Conservation (phyloP, 2,113 vertebrate genomes). For the Elephantulus edwardii region DNA sequence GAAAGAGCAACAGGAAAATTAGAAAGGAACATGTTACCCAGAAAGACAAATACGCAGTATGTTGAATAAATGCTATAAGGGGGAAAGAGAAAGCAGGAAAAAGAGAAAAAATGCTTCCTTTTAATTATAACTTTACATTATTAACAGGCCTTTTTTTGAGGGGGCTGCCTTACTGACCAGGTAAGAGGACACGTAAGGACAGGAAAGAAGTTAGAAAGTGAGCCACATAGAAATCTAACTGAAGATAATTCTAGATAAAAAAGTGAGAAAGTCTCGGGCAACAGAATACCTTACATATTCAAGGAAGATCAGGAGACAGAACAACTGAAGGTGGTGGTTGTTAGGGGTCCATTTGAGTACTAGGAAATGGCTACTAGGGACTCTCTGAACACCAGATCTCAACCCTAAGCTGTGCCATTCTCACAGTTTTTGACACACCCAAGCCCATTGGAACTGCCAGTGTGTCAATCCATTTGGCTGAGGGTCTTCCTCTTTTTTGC, state of each 20-base stretch:
- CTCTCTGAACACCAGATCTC: too few relatives aligned
- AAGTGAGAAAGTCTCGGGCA: not conserved
- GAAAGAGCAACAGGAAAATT: conserved; percentile 24
- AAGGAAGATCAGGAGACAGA: not conserved
- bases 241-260: conserved; percentile 10
- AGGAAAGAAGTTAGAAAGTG: not conserved
- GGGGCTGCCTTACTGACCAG: not conserved
- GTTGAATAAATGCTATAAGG: not conserved
- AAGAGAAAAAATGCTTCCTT: too few relatives aligned
- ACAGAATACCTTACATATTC: not conserved
- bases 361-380: too few relatives aligned
- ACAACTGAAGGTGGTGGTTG: not conserved
- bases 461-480: too few relatives aligned
- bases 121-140: conserved; percentile 7
- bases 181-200: not conserved
- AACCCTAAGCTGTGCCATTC: too few relatives aligned
- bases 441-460: too few relatives aligned
- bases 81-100: not conserved
- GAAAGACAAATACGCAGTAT: not conserved
- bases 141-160: not conserved
- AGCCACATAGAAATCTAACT: conserved; percentile 8
- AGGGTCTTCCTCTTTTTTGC: too few relatives aligned
- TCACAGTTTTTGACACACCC: too few relatives aligned
- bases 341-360: too few relatives aligned
- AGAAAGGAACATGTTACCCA: not conserved